Base-by-base conservation (phyloP, 2,113 vertebrate genomes). In the Anser cygnoides region DNA sequence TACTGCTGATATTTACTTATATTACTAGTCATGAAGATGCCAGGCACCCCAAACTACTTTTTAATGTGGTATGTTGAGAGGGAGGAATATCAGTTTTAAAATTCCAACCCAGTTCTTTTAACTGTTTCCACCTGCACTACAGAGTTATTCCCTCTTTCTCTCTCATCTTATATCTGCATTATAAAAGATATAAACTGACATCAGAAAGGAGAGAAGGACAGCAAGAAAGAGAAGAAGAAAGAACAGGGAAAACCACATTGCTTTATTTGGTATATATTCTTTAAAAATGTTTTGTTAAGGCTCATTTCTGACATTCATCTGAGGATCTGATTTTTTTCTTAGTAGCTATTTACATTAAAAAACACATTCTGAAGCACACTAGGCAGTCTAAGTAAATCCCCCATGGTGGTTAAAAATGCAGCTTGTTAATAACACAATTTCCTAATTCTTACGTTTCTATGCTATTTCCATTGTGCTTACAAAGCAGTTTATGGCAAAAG, bases 381-480 rank as follows among this genome's bases (percentile, higher is more conserved):
- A 95, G 77, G 72, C 71, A 93, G 75, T 66, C 75, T 78, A 83
- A 94, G 85, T 89, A 95, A 94, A 89, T 92, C 90, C 61, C 68
- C 80, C 58, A 49, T 14, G 35, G 95, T 61, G 37, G 55, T 87
- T 94, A 80, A 96, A 95, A 94, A 96, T 74, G 59, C 76, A 84
- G 84, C 44, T 84, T 94, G 59, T 96, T 96, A 95, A 86, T 90
- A 96, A 85, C 70, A 93, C 33, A 80, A 97, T 98, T 98, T 97
- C 96, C 96, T 97, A 95, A 95, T 97, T 97, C 97, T 95, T 97
- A 90, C 79, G 44, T 97, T 91, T 90, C 85, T 97, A 90, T 89
- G 97, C 96, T 98, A 97, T 98, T 98, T 97, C 97, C 96, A 97
- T 63, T 90, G 73, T 87, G 94, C 92, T 98, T 97, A 97, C 93